Percentiles rank a stretch among this genome's conserved stretches.
These are phyloP conservation scores for Bimastos eiseni DNA, from an alignment of 2,888 invertebrate species.

Conservation along the genomic window DNA sequence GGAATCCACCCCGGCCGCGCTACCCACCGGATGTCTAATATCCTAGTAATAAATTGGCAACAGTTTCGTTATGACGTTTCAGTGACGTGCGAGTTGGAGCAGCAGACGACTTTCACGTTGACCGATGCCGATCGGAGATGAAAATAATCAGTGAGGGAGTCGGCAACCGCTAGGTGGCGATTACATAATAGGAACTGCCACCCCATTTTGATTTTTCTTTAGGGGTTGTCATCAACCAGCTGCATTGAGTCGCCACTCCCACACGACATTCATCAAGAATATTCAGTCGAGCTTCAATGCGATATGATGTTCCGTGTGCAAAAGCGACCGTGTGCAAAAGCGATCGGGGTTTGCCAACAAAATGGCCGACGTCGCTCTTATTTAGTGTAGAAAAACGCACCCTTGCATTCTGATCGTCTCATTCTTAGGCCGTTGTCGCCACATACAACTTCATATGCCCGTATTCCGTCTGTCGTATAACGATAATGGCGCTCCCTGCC, in stretches of 20 bases:
- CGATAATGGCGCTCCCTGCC: background rate
- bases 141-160: background rate
- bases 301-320: background rate
- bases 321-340: background rate
- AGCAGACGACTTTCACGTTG: background rate
- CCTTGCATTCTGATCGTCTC: background rate
- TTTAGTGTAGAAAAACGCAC: background rate
- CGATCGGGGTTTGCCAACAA: background rate
- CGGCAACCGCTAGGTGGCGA: slow-evolving; percentile 5
- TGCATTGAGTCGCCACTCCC: background rate
- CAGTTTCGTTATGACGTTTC: background rate
- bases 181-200: background rate
- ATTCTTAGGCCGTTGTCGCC: background rate
- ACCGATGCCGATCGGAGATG: background rate
- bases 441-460: background rate
- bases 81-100: background rate
- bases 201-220: background rate
- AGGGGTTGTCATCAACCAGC: background rate
- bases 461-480: background rate
- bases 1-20: background rate
- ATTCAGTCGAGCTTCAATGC: background rate
- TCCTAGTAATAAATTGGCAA: background rate
- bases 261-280: background rate
- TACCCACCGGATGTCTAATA: background rate
- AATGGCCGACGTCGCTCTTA: background rate